Evolutionary conservation across 2,797 vertebrate species (phyloP).

Genomic region (Champsocephalus esox): DNA sequence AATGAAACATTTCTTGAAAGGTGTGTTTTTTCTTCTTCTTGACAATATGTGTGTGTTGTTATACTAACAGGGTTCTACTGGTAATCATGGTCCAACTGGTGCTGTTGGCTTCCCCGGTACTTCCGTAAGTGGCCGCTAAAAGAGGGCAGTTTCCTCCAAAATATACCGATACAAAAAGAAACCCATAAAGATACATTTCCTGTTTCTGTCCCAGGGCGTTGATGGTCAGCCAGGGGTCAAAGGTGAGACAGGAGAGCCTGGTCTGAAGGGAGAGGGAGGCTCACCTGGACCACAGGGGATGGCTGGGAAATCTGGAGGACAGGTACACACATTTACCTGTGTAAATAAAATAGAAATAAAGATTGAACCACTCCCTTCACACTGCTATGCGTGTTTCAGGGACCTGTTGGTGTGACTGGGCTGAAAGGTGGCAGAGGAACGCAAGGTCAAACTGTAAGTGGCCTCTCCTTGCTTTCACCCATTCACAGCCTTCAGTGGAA

Average conservation of each 20-base stretch:
- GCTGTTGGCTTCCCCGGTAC: constrained; percentile 93
- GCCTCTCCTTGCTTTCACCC: neutral
- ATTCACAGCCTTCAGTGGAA: too few species aligned
- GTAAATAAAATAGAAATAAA: too few species aligned
- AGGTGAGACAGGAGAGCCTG: constrained; percentile 93
- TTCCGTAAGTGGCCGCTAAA: constrained; percentile 82
- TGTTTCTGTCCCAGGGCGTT: constrained; percentile 82
- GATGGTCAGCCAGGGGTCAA: constrained; percentile 96
- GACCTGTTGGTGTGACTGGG: constrained; percentile 91
- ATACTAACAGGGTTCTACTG: constrained; percentile 89
- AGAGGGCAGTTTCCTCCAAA: neutral
- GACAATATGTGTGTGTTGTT: constrained; percentile 19
- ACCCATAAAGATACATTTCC: neutral
- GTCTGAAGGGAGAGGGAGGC: constrained; percentile 92
- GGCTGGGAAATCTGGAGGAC: constrained; percentile 90
- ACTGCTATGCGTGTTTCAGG: constrained; percentile 77
- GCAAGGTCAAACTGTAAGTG: constrained; percentile 92
- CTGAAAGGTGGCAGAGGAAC: constrained; percentile 96
- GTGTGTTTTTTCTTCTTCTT: neutral
- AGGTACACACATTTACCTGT: constrained; percentile 73
- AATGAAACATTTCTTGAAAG: neutral
- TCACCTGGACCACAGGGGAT: constrained; percentile 92
- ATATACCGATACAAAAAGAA: neutral
- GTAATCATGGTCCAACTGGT: constrained; percentile 92
- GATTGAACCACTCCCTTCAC: neutral